phyloP scores from a whole-genome alignment of 2,888 invertebrate species.

The Lepetodrilus schrolli region DNA sequence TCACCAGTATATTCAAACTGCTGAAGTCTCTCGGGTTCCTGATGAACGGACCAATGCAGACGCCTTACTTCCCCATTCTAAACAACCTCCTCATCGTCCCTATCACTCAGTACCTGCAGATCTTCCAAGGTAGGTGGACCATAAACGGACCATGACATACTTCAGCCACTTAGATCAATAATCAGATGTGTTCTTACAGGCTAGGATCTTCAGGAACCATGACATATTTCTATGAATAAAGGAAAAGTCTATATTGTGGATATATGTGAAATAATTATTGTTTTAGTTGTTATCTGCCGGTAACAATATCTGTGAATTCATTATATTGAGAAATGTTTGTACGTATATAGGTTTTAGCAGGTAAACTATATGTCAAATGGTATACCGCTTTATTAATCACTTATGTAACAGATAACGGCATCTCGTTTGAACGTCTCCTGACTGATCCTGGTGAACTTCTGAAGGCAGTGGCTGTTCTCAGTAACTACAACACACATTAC shows the following conservation, averaged over 20 bases:
- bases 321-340: too few species aligned
- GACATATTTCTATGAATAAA: too few species aligned
- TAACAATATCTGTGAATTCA: too few species aligned
- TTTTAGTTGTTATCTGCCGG: too few species aligned
- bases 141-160: not conserved
- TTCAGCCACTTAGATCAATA: too few species aligned
- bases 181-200: too few species aligned
- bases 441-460: constrained; percentile 29
- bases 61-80: constrained; percentile 8
- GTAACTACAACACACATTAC: constrained; percentile 27
- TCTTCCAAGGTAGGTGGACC: constrained; percentile 31
- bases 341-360: too few species aligned
- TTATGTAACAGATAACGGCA: constrained; percentile 35
- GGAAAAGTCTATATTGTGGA: too few species aligned
- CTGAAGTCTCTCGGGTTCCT: constrained; percentile 35
- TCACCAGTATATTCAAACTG: constrained; percentile 43
- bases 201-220: too few species aligned
- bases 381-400: too few species aligned
- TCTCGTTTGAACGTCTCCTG: constrained; percentile 27
- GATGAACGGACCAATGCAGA: constrained; percentile 33
- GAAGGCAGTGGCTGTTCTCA: constrained; percentile 27
- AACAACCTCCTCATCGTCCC: constrained; percentile 35
- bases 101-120: constrained; percentile 31
- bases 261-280: too few species aligned
- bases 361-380: too few species aligned